Conservation (phyloP, 1,140 invertebrate genomes). For the Linepithema humile region DNA sequence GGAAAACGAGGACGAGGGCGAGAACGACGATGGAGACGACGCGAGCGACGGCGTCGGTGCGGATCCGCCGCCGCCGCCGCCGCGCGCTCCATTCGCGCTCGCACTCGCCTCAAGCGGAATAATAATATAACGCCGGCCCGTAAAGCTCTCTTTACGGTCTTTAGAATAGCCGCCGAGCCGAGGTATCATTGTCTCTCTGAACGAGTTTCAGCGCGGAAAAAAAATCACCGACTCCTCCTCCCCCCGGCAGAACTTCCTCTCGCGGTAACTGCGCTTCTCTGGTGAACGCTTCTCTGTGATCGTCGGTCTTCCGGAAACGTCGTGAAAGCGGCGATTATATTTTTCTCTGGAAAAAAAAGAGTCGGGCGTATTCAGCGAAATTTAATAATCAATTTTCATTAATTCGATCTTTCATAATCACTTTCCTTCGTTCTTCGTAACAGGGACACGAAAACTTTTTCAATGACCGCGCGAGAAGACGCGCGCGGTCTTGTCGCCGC, state of each 20-base stretch:
- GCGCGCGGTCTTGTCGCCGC: background rate
- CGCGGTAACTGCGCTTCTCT: background rate
- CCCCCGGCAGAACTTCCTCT: background rate
- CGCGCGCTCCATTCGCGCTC: constrained; percentile 47
- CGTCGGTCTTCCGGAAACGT: background rate
- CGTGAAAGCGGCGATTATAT: background rate
- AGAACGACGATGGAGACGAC: background rate
- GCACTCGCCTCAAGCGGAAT: constrained; percentile 65
- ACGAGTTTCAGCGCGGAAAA: background rate
- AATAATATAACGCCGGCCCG: constrained; percentile 70
- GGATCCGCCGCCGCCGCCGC: no score
- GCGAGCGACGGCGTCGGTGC: constrained; percentile 35
- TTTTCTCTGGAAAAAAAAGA: background rate
- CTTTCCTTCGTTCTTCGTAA: no score
- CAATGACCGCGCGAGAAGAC: no score
- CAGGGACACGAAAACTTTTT: background rate
- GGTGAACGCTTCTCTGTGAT: background rate
- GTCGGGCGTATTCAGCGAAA: background rate
- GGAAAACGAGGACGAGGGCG: background rate
- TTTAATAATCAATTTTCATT: background rate
- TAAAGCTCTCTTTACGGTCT: constrained; percentile 64
- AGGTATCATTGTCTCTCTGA: constrained; percentile 18
- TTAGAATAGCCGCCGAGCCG: background rate
- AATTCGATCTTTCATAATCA: background rate
- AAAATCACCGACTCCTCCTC: constrained; percentile 28